A percentile compares a stretch with the other conserved stretches of the same genome.
phyloP scores from a whole-genome alignment of 2,113 vertebrate genomes.

The Garra rufa region DNA sequence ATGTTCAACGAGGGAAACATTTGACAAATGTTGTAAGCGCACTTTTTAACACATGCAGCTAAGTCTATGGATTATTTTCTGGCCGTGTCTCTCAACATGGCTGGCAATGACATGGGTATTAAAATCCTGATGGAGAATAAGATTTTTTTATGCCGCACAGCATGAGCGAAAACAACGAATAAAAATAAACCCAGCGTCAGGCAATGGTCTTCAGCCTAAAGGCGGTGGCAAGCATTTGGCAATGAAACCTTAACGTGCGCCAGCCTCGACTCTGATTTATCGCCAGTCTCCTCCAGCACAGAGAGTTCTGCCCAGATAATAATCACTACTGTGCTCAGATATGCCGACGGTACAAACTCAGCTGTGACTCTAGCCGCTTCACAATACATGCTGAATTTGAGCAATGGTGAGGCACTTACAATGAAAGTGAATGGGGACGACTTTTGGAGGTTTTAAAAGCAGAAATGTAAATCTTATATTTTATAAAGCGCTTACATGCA shows the following conservation, averaged over 20 bases:
- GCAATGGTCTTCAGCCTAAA: conserved; percentile 40
- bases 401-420: neutral
- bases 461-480: neutral
- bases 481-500: neutral
- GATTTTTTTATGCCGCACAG: neutral
- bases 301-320: conserved; percentile 48
- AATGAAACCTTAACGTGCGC: conserved; percentile 8
- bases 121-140: conserved; percentile 11
- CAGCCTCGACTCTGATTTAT: conserved; percentile 53
- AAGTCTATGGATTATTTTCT: conserved; percentile 29
- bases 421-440: neutral
- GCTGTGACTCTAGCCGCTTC: neutral
- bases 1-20: neutral
- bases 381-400: conserved; percentile 7
- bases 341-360: conserved; percentile 37
- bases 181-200: conserved; percentile 46
- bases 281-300: conserved; percentile 28
- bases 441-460: neutral
- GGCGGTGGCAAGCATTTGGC: conserved; percentile 46
- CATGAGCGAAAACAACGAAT: conserved; percentile 20
- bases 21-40: conserved; percentile 13
- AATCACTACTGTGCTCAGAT: conserved; percentile 42
- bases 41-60: conserved; percentile 27
- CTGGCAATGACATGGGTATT: conserved; percentile 17
- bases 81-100: neutral